phyloP scores from a whole-genome alignment of 2,797 vertebrate genomes.

The Harpagifer antarcticus region DNA sequence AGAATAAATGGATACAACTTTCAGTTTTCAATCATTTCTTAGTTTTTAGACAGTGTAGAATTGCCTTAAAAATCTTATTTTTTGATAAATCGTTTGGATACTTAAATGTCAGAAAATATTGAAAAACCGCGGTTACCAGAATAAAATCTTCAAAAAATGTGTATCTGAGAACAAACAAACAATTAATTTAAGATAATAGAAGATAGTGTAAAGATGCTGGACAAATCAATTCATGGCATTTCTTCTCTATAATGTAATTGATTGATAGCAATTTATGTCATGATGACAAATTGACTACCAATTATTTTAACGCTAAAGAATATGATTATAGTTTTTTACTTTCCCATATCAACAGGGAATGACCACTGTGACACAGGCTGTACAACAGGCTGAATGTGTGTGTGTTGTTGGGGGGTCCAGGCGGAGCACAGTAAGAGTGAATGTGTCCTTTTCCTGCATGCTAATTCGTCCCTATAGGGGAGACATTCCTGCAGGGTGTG shows the following conservation, averaged over 20 bases:
- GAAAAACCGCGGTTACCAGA: not conserved
- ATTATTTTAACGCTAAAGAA: not conserved
- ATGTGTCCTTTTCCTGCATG: slow-evolving; percentile 68
- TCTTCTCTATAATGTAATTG: not conserved
- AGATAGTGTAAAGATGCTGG: not conserved
- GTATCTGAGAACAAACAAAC: not conserved
- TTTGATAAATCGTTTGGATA: not conserved
- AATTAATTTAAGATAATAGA: not conserved
- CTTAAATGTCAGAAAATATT: not conserved
- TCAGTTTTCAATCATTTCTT: too few species aligned
- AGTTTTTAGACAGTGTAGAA: not conserved
- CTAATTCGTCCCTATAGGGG: slow-evolving; percentile 80
- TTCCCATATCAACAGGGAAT: slow-evolving; percentile 8
- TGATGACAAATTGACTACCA: not conserved
- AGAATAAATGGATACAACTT: not conserved
- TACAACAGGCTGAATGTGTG: slow-evolving; percentile 39
- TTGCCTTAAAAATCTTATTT: not conserved
- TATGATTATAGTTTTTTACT: not conserved
- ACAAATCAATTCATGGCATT: not conserved
- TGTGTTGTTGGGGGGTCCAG: slow-evolving; percentile 69
- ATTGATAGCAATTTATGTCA: not conserved
- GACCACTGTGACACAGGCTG: slow-evolving; percentile 41
- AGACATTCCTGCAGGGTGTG: slow-evolving; percentile 68
- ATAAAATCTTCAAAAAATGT: not conserved
- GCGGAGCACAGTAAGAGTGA: slow-evolving; percentile 46